Evolutionary conservation across 2,888 invertebrate species (phyloP), one percentile per base, ranked within the genome.

Genomic region (Coleophora deauratella): DNA sequence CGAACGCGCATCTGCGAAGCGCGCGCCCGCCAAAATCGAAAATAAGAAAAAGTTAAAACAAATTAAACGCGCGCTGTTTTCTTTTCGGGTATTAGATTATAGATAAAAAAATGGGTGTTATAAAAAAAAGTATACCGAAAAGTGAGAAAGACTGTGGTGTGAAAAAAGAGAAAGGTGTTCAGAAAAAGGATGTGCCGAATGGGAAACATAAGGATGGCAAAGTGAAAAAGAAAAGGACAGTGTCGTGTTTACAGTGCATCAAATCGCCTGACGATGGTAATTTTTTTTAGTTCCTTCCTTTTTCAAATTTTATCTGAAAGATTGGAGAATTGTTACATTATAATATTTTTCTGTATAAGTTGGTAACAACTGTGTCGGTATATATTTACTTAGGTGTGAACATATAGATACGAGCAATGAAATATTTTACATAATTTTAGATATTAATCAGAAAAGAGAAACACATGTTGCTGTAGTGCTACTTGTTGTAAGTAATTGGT

Each of bases 161-260:
- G 21, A 41, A 43, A 47, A 50, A 52, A 36, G 55, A 54, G 28
- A 44, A 52, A 35, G 45, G 52, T 47, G 50, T 54, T 45, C 56
- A 54, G 42, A 54, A 53, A 47, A 54, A 49, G 37, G 59, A 71
- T 37, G 51, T 65, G 45, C 61, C 63, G 35, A 79, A 78, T 50
- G 75, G 72, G 31, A 80, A 81, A 41, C 78, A 78, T 58, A 69
- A 68, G 52, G 67, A 70, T 45, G 73, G 62, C 54, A 84, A 82
- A 80, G 76, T 76, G 72, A 84, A 82, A 71, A 84, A 82, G 72
- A 85, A 84, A 75, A 82, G 72, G 53, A 68, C 64, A 57, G 78
- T 85, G 68, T 85, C 85, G 66, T 85, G 85, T 70, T 81, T 85
- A 72, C 85, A 85, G 72, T 85, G 85, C 67, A 75, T 85, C 72